Evolutionary conservation across 2,113 vertebrate genomes (phyloP).

Genomic region (Rousettus leschenaultii): DNA sequence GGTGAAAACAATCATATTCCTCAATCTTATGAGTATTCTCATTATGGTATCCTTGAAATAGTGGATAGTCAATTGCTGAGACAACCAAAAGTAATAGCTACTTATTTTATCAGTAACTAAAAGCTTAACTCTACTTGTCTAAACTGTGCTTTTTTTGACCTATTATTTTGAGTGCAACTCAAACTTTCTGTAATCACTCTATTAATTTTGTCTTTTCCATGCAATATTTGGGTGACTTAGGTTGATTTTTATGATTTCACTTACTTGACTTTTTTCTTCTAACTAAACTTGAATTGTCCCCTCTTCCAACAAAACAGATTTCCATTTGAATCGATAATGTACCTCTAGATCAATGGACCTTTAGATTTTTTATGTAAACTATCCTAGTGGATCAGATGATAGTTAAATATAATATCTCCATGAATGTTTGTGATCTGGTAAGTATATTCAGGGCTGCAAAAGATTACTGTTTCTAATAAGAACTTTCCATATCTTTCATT

Average conservation of each 20-base stretch:
- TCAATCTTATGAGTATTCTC: background rate
- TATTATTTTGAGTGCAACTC: background rate
- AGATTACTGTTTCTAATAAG: background rate
- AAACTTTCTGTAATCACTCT: background rate
- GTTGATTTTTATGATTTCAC: background rate
- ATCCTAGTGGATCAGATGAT: background rate
- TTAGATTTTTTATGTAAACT: background rate
- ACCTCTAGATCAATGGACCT: background rate
- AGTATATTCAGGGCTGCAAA: background rate
- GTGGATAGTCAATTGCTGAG: background rate
- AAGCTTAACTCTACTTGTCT: background rate
- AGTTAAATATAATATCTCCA: background rate
- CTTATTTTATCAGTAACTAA: background rate
- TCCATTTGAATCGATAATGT: background rate
- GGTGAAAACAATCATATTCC: background rate
- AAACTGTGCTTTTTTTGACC: background rate
- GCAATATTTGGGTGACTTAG: background rate
- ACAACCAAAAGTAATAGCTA: background rate
- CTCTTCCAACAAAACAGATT: background rate
- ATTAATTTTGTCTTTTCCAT: background rate
- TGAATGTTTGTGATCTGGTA: background rate
- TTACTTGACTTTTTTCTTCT: background rate
- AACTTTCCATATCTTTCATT: background rate
- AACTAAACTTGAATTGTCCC: background rate
- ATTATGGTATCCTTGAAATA: background rate